Evolutionary conservation across 2,113 vertebrate species (phyloP).

Genomic region (Pitta sordida): DNA sequence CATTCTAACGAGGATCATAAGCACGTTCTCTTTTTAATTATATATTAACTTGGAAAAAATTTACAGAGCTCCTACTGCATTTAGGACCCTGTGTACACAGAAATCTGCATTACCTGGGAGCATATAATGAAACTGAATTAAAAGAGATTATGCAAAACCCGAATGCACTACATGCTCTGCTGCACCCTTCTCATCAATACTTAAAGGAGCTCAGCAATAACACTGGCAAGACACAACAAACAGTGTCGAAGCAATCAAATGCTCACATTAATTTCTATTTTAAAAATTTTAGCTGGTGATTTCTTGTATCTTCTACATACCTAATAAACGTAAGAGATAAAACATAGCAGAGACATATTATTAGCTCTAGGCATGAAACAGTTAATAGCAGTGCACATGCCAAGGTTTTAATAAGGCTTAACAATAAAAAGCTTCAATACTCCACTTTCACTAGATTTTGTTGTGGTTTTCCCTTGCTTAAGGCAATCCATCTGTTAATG

Average conservation of each 20-base stretch:
- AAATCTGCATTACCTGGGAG: not conserved
- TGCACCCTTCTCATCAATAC: not conserved
- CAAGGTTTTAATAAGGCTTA: conserved; percentile 72
- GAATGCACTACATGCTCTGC: not conserved
- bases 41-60: not conserved
- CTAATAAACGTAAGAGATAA: not conserved
- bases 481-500: conserved; percentile 78
- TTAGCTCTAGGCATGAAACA: conserved; percentile 45
- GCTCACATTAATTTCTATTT: not conserved
- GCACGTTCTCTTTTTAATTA: not conserved
- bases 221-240: not conserved
- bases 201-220: not conserved
- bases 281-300: not conserved
- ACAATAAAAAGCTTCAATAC: conserved; percentile 69
- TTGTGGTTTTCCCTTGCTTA: conserved; percentile 71
- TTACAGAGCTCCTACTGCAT: not conserved
- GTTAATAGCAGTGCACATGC: conserved; percentile 65
- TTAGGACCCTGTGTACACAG: not conserved
- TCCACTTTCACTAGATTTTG: conserved; percentile 63
- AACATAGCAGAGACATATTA: not conserved
- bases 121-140: not conserved
- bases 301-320: not conserved
- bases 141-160: not conserved
- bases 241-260: not conserved
- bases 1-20: not conserved